Percentiles rank a stretch among this genome's conserved stretches.
Evolutionary conservation across 2,797 vertebrate genomes (phyloP).

Genomic region (Takifugu rubripes): DNA sequence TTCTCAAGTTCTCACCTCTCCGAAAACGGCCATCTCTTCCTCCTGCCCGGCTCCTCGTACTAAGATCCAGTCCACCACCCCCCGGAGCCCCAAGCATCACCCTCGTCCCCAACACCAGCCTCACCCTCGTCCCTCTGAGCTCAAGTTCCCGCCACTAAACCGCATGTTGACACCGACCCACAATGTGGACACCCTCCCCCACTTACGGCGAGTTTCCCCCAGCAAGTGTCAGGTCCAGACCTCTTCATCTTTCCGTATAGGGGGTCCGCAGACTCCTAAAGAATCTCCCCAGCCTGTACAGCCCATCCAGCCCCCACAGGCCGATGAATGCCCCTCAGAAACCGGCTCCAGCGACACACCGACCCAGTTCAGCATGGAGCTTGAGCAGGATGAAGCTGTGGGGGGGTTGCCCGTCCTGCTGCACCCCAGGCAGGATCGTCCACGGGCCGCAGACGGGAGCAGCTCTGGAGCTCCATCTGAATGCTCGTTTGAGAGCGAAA

Average conservation of each 20-base stretch:
- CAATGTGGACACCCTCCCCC: constrained; percentile 86
- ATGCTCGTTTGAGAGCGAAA: constrained; percentile 76
- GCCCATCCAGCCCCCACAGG: constrained; percentile 16
- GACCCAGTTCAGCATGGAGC: constrained; percentile 74
- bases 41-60: constrained; percentile 72
- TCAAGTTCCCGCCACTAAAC: constrained; percentile 81
- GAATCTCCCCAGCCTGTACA: constrained; percentile 28
- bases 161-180: constrained; percentile 82
- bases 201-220: constrained; percentile 85
- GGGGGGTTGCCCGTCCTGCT: constrained; percentile 22
- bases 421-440: constrained; percentile 20
- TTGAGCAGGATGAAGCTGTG: constrained; percentile 55
- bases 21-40: constrained; percentile 63
- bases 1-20: constrained; percentile 48
- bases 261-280: constrained; percentile 64
- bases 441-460: constrained; percentile 41
- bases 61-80: constrained; percentile 57
- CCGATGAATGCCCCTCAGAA: constrained; percentile 68
- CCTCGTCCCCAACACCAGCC: constrained; percentile 70
- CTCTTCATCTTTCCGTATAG: constrained; percentile 83
- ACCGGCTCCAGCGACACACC: constrained; percentile 74
- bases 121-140: constrained; percentile 79
- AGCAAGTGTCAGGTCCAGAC: constrained; percentile 89
- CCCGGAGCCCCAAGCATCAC: constrained; percentile 77
- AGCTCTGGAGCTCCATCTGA: constrained; percentile 78